Evolutionary conservation across 2,888 invertebrate species (phyloP), one percentile per base, ranked within the genome.

Genomic region (Troilus luridus): DNA sequence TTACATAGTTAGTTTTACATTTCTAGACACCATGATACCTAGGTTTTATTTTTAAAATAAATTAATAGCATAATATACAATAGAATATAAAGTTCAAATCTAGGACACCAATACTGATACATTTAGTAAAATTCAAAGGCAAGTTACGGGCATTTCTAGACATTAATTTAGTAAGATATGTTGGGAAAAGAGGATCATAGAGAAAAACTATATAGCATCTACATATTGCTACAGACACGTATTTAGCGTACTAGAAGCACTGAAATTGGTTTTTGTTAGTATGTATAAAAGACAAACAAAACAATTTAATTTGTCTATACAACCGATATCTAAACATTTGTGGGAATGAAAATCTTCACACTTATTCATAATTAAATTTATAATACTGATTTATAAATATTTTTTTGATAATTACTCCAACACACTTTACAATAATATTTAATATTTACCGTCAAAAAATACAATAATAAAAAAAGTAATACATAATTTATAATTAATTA

Each of bases 1-100:
- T 90, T 90, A 92, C 91, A 92, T 91, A 92, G 91, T 92, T 92
- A 92, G 91, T 91, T 62, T 85, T 62, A 89, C 67, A 81, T 89
- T 64, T 89, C 67, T 81, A 89, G 88, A 89, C 81, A 89, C 56
- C 89, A 89, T 56, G 27, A 77, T 89, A 77, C 56, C 89, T 89
- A 77, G 56, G 21, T 21, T 91, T 88, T 89, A 77, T 89, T 88
- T 77, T 77, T 89, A 56, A 91, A 89, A 89, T 89, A 88, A 91
- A 91, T 91, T 91, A 91, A 88, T 91, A 88, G 85, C 88, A 88
- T 91, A 91, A 91, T 91, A 91, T 91, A 91, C 91, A 88, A 89
- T 77, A 81, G 64, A 89, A 60, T 89, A 62, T 88, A 54, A 72
- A 91, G 81, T 24, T 85, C 91, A 88, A 88, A 88, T 91, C 90